Percentiles rank a stretch among this genome's conserved stretches.
Conservation (phyloP, 2,888 invertebrate genomes). For the Pseudococcus jackbeardsleyi region DNA sequence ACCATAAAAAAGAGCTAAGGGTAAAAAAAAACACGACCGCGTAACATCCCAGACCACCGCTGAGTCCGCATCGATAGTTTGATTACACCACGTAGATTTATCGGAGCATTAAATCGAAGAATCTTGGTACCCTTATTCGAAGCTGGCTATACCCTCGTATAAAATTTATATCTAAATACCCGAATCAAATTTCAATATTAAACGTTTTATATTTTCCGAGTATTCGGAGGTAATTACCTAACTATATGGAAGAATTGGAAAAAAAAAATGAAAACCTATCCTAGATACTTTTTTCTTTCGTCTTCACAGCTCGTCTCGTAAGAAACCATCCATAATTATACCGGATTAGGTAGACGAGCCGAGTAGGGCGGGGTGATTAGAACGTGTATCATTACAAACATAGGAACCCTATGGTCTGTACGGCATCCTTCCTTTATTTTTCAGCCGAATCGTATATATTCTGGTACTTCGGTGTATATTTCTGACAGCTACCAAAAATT, state of each 20-base stretch:
- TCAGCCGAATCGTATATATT: not conserved
- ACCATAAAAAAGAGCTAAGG: not conserved
- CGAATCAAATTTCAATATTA: conserved; percentile 18
- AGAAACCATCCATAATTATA: conserved; percentile 10
- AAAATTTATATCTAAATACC: conserved; percentile 1
- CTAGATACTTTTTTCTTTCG: not conserved
- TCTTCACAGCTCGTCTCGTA: not conserved
- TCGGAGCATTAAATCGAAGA: not conserved
- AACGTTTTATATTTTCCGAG: not conserved
- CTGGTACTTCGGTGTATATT: not conserved
- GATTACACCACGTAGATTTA: not conserved
- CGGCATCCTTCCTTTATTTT: conserved; percentile 3
- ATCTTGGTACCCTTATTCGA: not conserved
- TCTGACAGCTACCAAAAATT: conserved; percentile 22
- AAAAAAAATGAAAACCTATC: not conserved
- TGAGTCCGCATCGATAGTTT: not conserved
- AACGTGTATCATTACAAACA: conserved; percentile 1
- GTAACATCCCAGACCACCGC: not conserved
- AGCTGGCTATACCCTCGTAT: not conserved
- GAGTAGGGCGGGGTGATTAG: not conserved
- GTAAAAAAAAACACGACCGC: not conserved
- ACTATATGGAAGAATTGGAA: not conserved
- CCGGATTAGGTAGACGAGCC: not conserved
- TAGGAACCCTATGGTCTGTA: conserved; percentile 8
- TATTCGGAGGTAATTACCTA: not conserved